phyloP scores from a whole-genome alignment of 2,113 vertebrate genomes.

The Periophthalmus modestus region DNA sequence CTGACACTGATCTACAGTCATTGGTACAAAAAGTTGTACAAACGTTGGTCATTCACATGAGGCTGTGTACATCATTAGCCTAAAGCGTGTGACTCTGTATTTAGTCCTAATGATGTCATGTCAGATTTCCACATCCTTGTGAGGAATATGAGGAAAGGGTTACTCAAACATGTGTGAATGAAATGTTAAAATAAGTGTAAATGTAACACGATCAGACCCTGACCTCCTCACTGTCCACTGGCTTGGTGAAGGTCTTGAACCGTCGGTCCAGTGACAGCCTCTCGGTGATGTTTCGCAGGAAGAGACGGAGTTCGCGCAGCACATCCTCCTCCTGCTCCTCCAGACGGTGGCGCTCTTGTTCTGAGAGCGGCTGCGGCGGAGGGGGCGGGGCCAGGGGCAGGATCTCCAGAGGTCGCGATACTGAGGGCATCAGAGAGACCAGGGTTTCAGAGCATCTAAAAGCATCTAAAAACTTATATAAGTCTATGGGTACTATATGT shows the following conservation, averaged over 20 bases:
- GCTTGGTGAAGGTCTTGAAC: constrained; percentile 85
- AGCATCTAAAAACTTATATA: no score
- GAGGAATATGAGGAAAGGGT: no score
- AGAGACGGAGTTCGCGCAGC: constrained; percentile 82
- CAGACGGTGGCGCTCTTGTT: constrained; percentile 72
- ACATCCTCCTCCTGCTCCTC: constrained; percentile 87
- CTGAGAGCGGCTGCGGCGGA: constrained; percentile 71
- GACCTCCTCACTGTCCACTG: constrained; percentile 80
- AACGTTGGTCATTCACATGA: no score
- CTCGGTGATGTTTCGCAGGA: constrained; percentile 83
- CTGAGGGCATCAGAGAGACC: constrained; percentile 55
- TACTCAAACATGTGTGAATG: no score
- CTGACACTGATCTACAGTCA: no score
- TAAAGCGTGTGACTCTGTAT: no score
- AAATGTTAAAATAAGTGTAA: no score
- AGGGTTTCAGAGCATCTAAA: neutral
- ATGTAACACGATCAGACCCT: neutral
- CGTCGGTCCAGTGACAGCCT: constrained; percentile 82
- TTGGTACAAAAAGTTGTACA: no score
- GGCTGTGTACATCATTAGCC: no score
- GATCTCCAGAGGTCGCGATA: constrained; percentile 76
- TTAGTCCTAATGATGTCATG: no score
- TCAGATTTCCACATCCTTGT: no score
- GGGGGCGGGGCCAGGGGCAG: constrained; percentile 81
- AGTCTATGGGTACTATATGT: no score